phyloP scores from a whole-genome alignment of 2,888 invertebrate genomes.

The Synanthedon formicaeformis region DNA sequence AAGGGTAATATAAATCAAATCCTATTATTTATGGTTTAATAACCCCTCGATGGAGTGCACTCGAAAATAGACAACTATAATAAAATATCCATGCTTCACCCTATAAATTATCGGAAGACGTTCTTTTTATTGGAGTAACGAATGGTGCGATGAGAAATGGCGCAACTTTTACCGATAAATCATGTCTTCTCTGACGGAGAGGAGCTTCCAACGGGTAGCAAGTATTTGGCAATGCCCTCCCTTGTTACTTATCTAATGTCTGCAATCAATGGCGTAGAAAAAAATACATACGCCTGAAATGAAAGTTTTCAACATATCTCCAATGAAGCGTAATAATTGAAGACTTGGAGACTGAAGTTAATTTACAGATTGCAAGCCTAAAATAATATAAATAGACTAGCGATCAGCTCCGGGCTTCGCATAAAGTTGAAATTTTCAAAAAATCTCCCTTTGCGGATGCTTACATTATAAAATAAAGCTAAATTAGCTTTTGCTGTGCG shows the following conservation, averaged over 20 bases:
- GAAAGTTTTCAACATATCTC: no score
- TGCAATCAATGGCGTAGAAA: slow-evolving; percentile 39
- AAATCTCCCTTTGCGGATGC: no score
- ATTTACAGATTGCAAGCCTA: no score
- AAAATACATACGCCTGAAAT: slow-evolving; percentile 6
- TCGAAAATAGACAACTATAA: slow-evolving; percentile 51
- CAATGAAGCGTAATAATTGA: slow-evolving; percentile 24
- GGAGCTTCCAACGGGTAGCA: slow-evolving; percentile 43
- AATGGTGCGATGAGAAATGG: slow-evolving; percentile 69
- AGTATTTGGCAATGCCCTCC: slow-evolving; percentile 50
- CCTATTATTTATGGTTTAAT: slow-evolving; percentile 46
- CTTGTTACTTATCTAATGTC: slow-evolving; percentile 46
- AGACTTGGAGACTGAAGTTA: slow-evolving; percentile 16
- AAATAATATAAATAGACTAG: no score
- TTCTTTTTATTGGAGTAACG: slow-evolving; percentile 68
- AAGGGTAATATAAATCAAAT: slow-evolving; percentile 44
- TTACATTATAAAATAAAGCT: no score
- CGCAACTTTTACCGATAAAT: slow-evolving; percentile 63
- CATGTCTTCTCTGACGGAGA: slow-evolving; percentile 48
- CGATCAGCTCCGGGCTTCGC: no score
- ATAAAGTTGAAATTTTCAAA: no score
- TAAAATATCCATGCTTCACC: slow-evolving; percentile 59
- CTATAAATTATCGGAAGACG: slow-evolving; percentile 64
- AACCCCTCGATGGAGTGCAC: slow-evolving; percentile 40
- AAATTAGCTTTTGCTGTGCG: no score